Percentiles rank a stretch among this genome's conserved stretches.
Conservation (phyloP, 2,113 vertebrate genomes). For the Platanista minor region DNA sequence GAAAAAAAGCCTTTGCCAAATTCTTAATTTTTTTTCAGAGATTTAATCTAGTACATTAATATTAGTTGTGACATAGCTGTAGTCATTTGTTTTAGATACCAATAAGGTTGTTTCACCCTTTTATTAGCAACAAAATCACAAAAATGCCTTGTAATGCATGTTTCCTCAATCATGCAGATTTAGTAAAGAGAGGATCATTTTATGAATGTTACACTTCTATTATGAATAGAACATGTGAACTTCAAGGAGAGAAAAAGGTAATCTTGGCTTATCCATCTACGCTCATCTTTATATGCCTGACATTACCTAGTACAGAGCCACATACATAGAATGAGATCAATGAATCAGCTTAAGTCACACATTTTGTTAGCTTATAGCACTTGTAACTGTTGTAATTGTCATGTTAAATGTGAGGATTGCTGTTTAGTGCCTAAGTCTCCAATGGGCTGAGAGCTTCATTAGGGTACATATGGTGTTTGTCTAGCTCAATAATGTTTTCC, state of each 20-base stretch:
- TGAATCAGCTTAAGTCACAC: background rate
- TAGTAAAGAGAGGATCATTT: background rate
- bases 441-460: background rate
- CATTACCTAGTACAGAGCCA: background rate
- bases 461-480: background rate
- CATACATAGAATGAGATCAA: background rate
- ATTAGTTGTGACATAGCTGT: background rate
- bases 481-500: background rate
- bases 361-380: background rate
- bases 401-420: background rate
- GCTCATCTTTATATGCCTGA: background rate
- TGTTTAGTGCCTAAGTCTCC: background rate
- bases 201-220: background rate
- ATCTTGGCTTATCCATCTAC: background rate
- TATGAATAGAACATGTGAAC: background rate
- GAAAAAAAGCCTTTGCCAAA: background rate
- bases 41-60: background rate
- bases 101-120: background rate
- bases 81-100: background rate
- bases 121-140: background rate
- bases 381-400: background rate
- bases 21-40: background rate
- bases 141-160: background rate
- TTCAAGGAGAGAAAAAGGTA: background rate
- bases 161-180: background rate